Conservation (phyloP, 2,113 vertebrate genomes). For the Aix galericulata region DNA sequence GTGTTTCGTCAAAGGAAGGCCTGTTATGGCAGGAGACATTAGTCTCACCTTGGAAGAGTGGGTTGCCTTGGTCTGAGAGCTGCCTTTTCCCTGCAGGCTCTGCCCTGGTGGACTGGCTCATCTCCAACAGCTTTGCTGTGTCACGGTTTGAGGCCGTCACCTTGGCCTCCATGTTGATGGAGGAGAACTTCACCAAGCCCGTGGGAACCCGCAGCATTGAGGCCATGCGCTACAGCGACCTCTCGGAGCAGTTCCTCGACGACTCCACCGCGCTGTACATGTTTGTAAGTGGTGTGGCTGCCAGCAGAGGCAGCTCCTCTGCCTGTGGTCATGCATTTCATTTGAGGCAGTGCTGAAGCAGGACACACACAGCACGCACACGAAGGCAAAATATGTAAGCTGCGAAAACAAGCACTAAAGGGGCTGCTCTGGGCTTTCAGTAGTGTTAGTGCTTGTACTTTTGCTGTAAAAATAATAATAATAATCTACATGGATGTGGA, state of each 20-base stretch:
- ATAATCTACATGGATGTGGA: neutral
- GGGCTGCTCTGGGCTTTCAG: neutral
- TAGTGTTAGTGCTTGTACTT: neutral
- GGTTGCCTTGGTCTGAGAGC: neutral
- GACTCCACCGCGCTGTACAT: conserved; percentile 91
- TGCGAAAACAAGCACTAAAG: neutral
- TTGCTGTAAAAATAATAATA: neutral
- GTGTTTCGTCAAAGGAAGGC: neutral
- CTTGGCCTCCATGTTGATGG: conserved; percentile 88
- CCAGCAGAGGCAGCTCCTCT: neutral
- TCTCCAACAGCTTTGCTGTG: conserved; percentile 83
- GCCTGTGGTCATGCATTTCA: fast-evolving
- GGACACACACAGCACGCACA: neutral
- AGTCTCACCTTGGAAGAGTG: neutral
- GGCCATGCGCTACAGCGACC: conserved; percentile 79
- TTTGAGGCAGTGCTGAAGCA: neutral
- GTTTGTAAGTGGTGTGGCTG: conserved; percentile 81
- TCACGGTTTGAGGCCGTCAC: conserved; percentile 87
- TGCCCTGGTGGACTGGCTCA: conserved; percentile 92
- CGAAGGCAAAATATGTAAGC: neutral
- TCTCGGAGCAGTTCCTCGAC: conserved; percentile 88
- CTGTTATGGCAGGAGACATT: neutral
- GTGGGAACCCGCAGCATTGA: conserved; percentile 84
- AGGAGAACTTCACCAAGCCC: conserved; percentile 85
- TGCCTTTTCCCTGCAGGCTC: conserved; percentile 80